Conservation (phyloP, 2,888 invertebrate species). For the Phragmatobia fuliginosa region DNA sequence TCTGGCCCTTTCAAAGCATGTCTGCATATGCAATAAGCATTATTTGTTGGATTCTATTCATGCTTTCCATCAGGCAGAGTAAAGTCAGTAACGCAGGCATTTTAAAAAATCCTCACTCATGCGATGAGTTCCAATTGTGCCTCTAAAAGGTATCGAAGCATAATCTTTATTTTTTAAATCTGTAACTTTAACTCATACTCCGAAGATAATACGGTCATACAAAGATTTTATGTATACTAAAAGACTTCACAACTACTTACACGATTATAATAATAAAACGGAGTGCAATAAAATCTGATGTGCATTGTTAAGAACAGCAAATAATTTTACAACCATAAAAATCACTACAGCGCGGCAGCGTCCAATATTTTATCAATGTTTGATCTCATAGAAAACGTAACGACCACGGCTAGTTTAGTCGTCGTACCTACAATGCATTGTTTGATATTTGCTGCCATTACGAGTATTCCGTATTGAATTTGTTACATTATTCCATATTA, state of each 20-base stretch:
- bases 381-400: not conserved
- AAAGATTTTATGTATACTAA: not conserved
- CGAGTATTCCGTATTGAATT: too few relatives aligned
- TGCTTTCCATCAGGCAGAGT: too few relatives aligned
- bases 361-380: not conserved
- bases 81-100: too few relatives aligned
- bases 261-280: not conserved
- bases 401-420: not conserved
- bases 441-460: not conserved
- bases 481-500: too few relatives aligned
- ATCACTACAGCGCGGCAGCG: not conserved
- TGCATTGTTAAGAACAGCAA: not conserved
- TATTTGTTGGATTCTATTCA: too few relatives aligned
- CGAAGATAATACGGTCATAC: not conserved
- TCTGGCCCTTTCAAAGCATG: too few relatives aligned
- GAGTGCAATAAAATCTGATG: not conserved
- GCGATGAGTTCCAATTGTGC: too few relatives aligned
- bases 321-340: not conserved
- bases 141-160: not conserved
- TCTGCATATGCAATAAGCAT: too few relatives aligned
- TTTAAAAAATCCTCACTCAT: too few relatives aligned
- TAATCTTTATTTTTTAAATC: not conserved
- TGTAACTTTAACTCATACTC: not conserved
- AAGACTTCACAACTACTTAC: not conserved
- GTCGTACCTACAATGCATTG: not conserved